Percentiles rank a stretch among this genome's conserved stretches.
Evolutionary conservation across 2,888 invertebrate species (phyloP).

Genomic region (Calameuta idolon): DNA sequence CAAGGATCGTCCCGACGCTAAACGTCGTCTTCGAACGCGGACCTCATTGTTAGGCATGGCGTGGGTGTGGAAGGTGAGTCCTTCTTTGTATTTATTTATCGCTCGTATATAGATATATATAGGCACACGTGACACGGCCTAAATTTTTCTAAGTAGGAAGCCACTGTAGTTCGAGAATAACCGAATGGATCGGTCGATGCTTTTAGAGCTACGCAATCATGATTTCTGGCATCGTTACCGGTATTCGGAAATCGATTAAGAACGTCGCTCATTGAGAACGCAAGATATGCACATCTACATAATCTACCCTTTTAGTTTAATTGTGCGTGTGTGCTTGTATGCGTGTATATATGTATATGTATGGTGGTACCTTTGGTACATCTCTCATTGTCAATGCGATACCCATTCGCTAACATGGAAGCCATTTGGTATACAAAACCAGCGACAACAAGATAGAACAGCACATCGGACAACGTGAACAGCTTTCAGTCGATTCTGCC

Average conservation of each 20-base stretch:
- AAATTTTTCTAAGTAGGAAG: not conserved
- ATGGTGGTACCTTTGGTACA: not conserved
- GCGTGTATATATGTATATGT: too few relatives aligned
- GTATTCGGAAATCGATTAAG: not conserved
- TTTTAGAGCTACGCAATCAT: not conserved
- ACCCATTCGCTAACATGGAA: not conserved
- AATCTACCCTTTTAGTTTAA: not conserved
- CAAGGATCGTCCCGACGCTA: not conserved
- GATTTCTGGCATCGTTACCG: not conserved
- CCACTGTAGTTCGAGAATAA: not conserved
- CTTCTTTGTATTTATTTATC: not conserved
- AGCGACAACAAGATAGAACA: not conserved
- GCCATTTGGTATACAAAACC: not conserved
- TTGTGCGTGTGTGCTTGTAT: not conserved
- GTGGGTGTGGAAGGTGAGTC: not conserved
- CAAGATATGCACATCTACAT: not conserved
- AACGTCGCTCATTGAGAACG: not conserved
- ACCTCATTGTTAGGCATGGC: not conserved
- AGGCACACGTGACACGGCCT: not conserved
- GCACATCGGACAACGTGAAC: not conserved
- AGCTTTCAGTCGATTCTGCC: not conserved
- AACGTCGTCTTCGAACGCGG: not conserved
- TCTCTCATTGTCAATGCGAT: not conserved
- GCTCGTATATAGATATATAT: not conserved
- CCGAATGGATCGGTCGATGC: not conserved